phyloP scores from a whole-genome alignment of 2,797 vertebrate species.

The Spatula clypeata region DNA sequence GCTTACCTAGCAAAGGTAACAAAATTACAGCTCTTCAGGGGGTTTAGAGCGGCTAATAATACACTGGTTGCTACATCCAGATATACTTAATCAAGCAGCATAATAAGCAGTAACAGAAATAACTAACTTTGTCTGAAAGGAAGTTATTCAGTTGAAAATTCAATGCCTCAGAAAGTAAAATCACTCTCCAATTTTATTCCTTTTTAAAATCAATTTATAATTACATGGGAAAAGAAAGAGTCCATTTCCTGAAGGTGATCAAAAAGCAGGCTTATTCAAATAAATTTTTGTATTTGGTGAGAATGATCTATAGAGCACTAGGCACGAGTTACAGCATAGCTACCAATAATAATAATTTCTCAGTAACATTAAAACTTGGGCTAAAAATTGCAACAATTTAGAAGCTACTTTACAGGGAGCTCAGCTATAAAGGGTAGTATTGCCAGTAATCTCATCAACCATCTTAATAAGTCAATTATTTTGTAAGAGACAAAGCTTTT shows the following conservation, averaged over 20 bases:
- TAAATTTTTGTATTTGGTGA: background rate
- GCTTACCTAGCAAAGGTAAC: background rate
- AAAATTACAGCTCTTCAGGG: background rate
- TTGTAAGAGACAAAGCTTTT: background rate
- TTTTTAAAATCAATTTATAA: background rate
- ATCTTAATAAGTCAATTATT: background rate
- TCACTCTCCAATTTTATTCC: background rate
- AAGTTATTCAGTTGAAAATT: background rate
- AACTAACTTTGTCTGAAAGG: background rate
- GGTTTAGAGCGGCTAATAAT: background rate
- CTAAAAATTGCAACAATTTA: background rate
- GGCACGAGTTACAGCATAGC: background rate
- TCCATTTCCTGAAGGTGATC: background rate
- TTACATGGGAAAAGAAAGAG: background rate
- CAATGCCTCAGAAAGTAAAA: background rate
- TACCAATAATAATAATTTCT: background rate
- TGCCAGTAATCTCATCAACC: background rate
- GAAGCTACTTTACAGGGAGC: background rate
- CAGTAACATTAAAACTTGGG: background rate
- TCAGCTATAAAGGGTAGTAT: background rate
- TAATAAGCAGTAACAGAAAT: background rate
- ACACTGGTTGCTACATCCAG: background rate
- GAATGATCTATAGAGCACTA: background rate
- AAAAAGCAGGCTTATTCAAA: background rate
- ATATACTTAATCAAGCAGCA: background rate